Percentiles rank a stretch among this genome's conserved stretches.
phyloP scores from a whole-genome alignment of 2,888 invertebrate species.

The Oegoconia quadripuncta region DNA sequence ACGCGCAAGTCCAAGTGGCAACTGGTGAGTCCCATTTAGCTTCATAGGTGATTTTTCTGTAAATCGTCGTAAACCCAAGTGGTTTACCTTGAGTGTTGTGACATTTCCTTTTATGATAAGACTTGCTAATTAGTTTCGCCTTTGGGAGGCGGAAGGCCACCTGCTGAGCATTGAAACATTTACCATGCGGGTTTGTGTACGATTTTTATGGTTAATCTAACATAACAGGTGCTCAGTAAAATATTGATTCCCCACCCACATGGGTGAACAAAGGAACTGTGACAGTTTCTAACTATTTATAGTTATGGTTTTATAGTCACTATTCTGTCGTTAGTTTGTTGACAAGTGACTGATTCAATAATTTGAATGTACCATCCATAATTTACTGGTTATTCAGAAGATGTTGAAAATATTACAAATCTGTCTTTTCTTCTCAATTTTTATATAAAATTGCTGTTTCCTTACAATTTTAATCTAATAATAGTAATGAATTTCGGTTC shows the following conservation, averaged over 20 bases:
- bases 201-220: slow-evolving; percentile 14
- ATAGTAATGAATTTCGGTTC: too few relatives aligned
- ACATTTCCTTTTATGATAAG: slow-evolving; percentile 68
- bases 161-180: slow-evolving; percentile 33
- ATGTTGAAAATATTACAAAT: too few relatives aligned
- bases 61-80: slow-evolving; percentile 27
- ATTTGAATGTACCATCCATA: too few relatives aligned
- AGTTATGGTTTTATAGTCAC: too few relatives aligned
- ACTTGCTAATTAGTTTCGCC: slow-evolving; percentile 55
- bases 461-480: too few relatives aligned
- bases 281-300: not conserved
- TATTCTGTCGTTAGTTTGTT: too few relatives aligned
- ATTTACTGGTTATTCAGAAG: too few relatives aligned
- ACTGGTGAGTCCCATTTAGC: slow-evolving; percentile 78
- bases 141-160: slow-evolving; percentile 62
- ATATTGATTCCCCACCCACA: not conserved
- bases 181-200: slow-evolving; percentile 36
- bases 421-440: too few relatives aligned
- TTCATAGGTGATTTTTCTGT: not conserved
- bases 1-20: slow-evolving; percentile 93
- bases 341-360: too few relatives aligned
- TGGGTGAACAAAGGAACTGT: not conserved
- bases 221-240: slow-evolving; percentile 1
- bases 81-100: slow-evolving; percentile 58
- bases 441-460: too few relatives aligned